Conservation (phyloP, 2,113 vertebrate genomes). For the Solea senegalensis region DNA sequence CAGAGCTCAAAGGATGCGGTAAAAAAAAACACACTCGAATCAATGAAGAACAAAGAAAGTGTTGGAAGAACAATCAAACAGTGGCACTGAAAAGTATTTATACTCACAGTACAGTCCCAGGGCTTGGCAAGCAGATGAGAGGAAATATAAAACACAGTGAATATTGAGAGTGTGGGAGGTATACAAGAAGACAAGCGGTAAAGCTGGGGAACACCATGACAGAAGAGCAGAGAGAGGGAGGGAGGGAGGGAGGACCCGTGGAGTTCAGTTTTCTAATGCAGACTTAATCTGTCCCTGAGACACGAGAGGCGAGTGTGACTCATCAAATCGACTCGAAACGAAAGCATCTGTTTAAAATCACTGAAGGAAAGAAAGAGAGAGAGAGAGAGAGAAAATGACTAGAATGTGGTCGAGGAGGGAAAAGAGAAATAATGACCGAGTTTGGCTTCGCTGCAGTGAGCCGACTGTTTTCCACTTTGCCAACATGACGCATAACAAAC, state of each 20-base stretch:
- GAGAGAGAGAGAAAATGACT: not conserved
- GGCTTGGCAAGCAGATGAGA: constrained; percentile 80
- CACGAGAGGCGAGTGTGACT: constrained; percentile 55
- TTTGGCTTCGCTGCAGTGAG: not conserved
- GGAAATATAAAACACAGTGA: constrained; percentile 51
- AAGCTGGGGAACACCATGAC: constrained; percentile 39
- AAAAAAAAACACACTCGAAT: constrained; percentile 7
- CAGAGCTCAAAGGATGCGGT: not conserved
- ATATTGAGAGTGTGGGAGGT: constrained; percentile 27
- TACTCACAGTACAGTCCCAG: constrained; percentile 97
- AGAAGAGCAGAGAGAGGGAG: constrained; percentile 8
- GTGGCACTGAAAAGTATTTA: constrained; percentile 35
- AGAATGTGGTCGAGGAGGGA: not conserved
- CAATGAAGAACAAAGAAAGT: not conserved
- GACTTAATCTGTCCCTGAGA: constrained; percentile 45
- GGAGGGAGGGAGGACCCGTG: constrained; percentile 34
- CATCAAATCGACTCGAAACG: constrained; percentile 38
- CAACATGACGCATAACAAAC: not conserved
- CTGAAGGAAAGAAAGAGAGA: constrained; percentile 12
- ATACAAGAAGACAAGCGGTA: constrained; percentile 20
- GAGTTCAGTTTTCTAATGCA: constrained; percentile 19
- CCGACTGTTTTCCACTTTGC: not conserved
- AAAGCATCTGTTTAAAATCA: constrained; percentile 69
- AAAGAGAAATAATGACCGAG: not conserved
- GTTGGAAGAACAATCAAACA: not conserved